phyloP scores from a whole-genome alignment of 2,797 vertebrate genomes.

The Takifugu rubripes region DNA sequence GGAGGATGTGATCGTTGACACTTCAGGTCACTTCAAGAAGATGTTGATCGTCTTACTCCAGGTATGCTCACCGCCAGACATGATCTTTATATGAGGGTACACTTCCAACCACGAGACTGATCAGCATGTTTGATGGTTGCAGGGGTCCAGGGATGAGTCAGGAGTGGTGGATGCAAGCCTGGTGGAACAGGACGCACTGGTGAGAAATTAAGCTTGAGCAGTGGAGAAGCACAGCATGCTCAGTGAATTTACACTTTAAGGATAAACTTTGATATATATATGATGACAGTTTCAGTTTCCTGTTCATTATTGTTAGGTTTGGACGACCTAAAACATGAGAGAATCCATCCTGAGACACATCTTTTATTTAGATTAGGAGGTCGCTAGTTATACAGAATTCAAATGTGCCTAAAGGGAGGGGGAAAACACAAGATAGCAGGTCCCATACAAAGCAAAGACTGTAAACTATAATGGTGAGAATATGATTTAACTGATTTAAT shows the following conservation, averaged over 20 bases:
- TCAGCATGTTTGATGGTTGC: slow-evolving; percentile 21
- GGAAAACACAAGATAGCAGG: too few species aligned
- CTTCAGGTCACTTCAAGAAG: slow-evolving; percentile 96
- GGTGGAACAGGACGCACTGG: slow-evolving; percentile 89
- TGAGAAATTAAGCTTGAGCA: slow-evolving; percentile 48
- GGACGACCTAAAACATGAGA: too few species aligned
- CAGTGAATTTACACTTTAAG: too few species aligned
- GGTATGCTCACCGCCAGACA: slow-evolving; percentile 67
- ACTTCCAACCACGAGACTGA: slow-evolving; percentile 5
- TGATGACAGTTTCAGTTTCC: too few species aligned
- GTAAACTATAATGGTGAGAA: too few species aligned
- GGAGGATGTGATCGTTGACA: slow-evolving; percentile 83
- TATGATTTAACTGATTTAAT: too few species aligned
- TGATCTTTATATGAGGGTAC: background rate
- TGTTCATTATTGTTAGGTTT: too few species aligned
- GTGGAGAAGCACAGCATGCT: background rate
- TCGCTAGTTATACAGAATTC: too few species aligned
- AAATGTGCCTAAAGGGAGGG: too few species aligned
- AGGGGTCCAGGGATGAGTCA: slow-evolving; percentile 92
- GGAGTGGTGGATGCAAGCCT: slow-evolving; percentile 87
- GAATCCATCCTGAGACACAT: too few species aligned
- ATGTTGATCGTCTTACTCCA: slow-evolving; percentile 94
- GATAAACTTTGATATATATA: background rate
- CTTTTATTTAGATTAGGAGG: too few species aligned
- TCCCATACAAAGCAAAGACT: too few species aligned